Percentiles rank a stretch among this genome's conserved stretches.
Conservation (phyloP, 2,797 vertebrate species). For the Philypnodon macrostomus region DNA sequence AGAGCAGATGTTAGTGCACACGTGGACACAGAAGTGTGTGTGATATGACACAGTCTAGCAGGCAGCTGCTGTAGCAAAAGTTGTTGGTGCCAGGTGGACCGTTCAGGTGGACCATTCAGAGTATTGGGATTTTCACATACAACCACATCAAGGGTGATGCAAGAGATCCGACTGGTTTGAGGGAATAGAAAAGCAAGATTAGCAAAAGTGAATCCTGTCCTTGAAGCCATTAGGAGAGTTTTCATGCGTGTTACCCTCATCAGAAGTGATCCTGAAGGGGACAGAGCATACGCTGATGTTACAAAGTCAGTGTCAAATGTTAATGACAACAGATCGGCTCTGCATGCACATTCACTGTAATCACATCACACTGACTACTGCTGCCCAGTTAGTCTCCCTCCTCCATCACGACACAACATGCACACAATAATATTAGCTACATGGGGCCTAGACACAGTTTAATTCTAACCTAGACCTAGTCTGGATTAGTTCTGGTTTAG, state of each 20-base stretch:
- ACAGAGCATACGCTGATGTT: constrained; percentile 38
- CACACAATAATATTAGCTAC: constrained; percentile 14
- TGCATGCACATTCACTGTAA: constrained; percentile 46
- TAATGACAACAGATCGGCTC: constrained; percentile 51
- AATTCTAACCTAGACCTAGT: too few species aligned
- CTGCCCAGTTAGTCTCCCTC: constrained; percentile 30
- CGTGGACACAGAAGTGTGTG: constrained; percentile 6
- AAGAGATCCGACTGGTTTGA: too few species aligned
- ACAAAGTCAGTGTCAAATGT: constrained; percentile 58
- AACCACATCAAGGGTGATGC: too few species aligned
- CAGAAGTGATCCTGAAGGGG: constrained; percentile 52
- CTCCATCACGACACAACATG: constrained; percentile 13
- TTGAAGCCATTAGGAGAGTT: constrained; percentile 50
- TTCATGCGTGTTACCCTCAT: constrained; percentile 48
- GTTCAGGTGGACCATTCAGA: too few species aligned
- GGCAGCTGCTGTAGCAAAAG: constrained; percentile 53
- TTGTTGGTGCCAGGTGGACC: constrained; percentile 53
- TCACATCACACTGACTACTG: constrained; percentile 40
- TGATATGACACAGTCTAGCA: constrained; percentile 28
- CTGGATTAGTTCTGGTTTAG: too few species aligned
- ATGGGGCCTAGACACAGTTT: constrained; percentile 1
- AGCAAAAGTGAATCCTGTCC: too few species aligned
- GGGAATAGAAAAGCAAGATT: too few species aligned
- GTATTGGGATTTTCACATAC: too few species aligned
- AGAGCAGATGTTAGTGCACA: constrained; percentile 8